Conservation (phyloP, 2,797 vertebrate genomes). For the Sarcoramphus papa region DNA sequence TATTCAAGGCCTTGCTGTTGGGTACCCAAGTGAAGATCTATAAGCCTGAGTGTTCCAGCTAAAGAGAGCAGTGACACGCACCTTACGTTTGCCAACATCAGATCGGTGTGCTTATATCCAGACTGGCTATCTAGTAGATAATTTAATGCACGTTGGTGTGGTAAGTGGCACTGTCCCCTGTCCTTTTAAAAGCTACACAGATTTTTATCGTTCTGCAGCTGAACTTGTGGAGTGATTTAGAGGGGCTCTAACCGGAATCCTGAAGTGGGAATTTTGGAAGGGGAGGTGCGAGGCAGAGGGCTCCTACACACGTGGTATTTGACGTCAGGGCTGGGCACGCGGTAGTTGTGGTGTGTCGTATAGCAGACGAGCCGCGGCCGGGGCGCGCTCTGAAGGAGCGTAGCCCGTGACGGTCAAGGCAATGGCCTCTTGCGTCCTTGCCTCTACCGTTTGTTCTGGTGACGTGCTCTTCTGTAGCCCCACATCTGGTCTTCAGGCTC, state of each 20-base stretch:
- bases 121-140: no score
- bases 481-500: not conserved
- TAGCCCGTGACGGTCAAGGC: no score
- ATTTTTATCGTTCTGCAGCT: not conserved
- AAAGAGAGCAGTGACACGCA: fast-evolving
- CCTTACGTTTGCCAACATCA: fast-evolving
- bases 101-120: not conserved
- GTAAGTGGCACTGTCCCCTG: not conserved
- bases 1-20: not conserved
- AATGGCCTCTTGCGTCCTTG: not conserved
- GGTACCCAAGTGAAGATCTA: not conserved
- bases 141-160: fast-evolving
- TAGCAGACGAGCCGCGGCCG: not conserved
- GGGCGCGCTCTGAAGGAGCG: not conserved
- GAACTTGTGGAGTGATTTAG: not conserved
- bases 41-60: not conserved
- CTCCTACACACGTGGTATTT: fast-evolving
- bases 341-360: fast-evolving
- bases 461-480: not conserved
- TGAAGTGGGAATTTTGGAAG: not conserved
- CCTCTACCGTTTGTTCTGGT: not conserved
- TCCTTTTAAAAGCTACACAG: not conserved
- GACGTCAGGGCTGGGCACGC: not conserved
- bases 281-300: not conserved
- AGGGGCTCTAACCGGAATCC: not conserved